phyloP scores from a whole-genome alignment of 2,113 vertebrate genomes.

The Mus pahari region DNA sequence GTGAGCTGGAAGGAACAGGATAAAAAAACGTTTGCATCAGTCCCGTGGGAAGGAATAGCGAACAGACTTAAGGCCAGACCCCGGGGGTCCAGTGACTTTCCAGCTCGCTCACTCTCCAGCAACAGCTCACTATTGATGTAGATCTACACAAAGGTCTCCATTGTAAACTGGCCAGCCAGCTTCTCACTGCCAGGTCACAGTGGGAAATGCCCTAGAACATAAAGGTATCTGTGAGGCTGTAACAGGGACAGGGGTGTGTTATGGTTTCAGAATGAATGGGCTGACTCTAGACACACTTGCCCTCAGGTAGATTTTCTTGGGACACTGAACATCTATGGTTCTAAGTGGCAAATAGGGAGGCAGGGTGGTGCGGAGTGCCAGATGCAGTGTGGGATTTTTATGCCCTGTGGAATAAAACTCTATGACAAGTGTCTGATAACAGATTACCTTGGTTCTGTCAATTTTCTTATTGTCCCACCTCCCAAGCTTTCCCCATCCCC shows the following conservation, averaged over 20 bases:
- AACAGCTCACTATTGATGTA: neutral
- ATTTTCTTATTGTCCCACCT: neutral
- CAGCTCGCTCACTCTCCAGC: neutral
- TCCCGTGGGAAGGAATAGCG: neutral
- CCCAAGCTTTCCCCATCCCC: neutral
- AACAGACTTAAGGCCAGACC: neutral
- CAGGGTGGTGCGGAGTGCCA: neutral
- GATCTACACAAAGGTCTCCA: neutral
- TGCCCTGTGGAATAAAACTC: neutral
- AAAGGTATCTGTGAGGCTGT: constrained; percentile 17
- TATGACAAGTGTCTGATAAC: neutral
- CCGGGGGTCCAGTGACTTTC: neutral
- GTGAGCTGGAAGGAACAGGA: neutral
- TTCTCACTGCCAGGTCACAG: neutral
- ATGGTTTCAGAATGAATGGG: constrained; percentile 14
- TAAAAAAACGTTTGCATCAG: neutral
- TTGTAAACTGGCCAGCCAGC: neutral
- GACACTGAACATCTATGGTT: neutral
- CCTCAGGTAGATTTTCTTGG: neutral
- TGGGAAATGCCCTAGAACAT: neutral
- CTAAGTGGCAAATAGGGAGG: neutral
- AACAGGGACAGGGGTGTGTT: neutral
- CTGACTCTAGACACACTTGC: neutral
- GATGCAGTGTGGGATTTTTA: neutral
- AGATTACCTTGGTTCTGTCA: neutral